Evolutionary conservation across 1,140 invertebrate genomes (phyloP), one percentile per base, ranked within the genome.

Genomic region (Antheraea mylitta): DNA sequence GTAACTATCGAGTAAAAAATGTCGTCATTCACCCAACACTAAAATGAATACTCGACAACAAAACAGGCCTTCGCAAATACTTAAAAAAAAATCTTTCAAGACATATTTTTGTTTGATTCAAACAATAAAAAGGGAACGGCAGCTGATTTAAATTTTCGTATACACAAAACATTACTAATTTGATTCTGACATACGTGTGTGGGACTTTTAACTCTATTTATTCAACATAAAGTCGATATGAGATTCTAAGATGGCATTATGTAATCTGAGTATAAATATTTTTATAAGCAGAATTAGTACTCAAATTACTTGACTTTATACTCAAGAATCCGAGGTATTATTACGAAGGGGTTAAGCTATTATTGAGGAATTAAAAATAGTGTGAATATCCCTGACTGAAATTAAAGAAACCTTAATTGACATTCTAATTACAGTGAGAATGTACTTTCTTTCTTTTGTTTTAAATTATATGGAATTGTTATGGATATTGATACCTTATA

Each of bases 271-370:
- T 30, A 30, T 30, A 53, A 61, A 30, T 30, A 61, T 9, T 19
- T 16, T 30, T 61, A 11, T 61, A 61, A 3, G 19, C 16, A 77
- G 80, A 87, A 87, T 87, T 88, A 90, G 86, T 90, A 81, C 86
- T 90, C 87, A 80, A 82, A 84, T 88, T 90, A 87, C 87, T 88
- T 90, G 85, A 90, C 87, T 90, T 80, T 69, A 42, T 65, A 74
- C 75, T 81, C 67, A 76, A 75, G 18, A 64, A n/a, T 45, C 19
- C 69, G 77, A 82, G 82, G 78, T 89, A 81, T 77, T 75, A 82
- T 89, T 89, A 81, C 85, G 48, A 36, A 82, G 80, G 73, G 78
- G 85, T 78, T 73, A 69, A 69, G 58, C 70, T 73, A 62, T 67
- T 75, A 77, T 79, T 80, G 73, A 82, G 67, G 73, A 85, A 89